A percentile compares a stretch with the other conserved stretches of the same genome.
Evolutionary conservation across 2,797 vertebrate genomes (phyloP).

Genomic region (Chaetodon trifasciatus): DNA sequence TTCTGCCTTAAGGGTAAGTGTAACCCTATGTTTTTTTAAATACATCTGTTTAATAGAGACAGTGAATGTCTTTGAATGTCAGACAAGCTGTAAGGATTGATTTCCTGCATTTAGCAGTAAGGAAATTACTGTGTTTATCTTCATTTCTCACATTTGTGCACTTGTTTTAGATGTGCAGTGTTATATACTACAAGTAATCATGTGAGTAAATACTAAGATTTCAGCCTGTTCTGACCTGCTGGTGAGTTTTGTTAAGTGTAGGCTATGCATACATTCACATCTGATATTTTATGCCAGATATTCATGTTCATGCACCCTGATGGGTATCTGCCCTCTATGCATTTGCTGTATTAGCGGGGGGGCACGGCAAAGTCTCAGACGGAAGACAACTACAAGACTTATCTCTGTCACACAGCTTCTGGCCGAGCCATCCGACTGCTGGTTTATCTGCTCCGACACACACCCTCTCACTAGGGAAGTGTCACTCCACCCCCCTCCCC

Average conservation of each 20-base stretch:
- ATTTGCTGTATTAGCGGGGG: slow-evolving; percentile 48
- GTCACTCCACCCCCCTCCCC: slow-evolving; percentile 55
- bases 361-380: slow-evolving; percentile 40
- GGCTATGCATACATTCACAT: slow-evolving; percentile 8
- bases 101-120: not conserved
- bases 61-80: not conserved
- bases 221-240: not conserved
- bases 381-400: slow-evolving; percentile 71
- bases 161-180: not conserved
- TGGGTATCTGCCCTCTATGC: slow-evolving; percentile 55
- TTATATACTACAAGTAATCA: not conserved
- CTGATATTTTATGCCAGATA: slow-evolving; percentile 38
- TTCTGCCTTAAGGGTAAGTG: slow-evolving; percentile 34
- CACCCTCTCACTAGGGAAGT: slow-evolving; percentile 76
- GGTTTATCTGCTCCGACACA: slow-evolving; percentile 79
- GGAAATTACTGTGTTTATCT: too few relatives aligned
- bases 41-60: not conserved
- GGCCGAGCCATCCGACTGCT: slow-evolving; percentile 62
- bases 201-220: not conserved
- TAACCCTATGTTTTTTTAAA: slow-evolving; percentile 2
- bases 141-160: not conserved
- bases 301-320: slow-evolving; percentile 48
- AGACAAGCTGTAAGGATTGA: not conserved
- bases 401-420: slow-evolving; percentile 79
- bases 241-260: slow-evolving; percentile 1